Percentiles rank a stretch among this genome's conserved stretches.
phyloP scores from a whole-genome alignment of 2,797 vertebrate species.

The Eremophila alpestris region DNA sequence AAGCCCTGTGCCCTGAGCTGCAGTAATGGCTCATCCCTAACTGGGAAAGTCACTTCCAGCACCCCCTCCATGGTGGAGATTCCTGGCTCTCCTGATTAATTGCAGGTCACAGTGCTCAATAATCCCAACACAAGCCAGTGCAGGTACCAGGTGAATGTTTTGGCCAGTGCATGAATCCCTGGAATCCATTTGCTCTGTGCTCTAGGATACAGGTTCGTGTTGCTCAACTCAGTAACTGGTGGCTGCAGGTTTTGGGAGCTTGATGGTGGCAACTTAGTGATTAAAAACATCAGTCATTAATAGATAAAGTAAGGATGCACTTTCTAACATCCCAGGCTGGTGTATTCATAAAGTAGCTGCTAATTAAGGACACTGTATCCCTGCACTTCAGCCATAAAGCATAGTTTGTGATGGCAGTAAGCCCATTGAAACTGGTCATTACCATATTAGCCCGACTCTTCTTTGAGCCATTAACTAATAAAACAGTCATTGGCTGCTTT shows the following conservation, averaged over 20 bases:
- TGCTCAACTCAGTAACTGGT: background rate
- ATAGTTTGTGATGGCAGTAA: constrained; percentile 46
- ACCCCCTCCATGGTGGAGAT: background rate
- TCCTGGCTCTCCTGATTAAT: background rate
- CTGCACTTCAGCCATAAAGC: constrained; percentile 46
- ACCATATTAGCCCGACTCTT: constrained; percentile 59
- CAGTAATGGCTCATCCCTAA: background rate
- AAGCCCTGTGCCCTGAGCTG: background rate
- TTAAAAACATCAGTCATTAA: background rate
- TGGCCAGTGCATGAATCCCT: background rate
- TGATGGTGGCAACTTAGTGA: background rate
- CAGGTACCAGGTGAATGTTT: background rate
- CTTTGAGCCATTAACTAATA: constrained; percentile 68
- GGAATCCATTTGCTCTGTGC: background rate
- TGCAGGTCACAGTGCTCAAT: background rate
- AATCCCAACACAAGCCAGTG: background rate
- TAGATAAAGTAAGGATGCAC: background rate
- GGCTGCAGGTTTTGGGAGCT: constrained; percentile 7
- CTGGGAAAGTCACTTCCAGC: background rate
- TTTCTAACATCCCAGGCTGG: background rate
- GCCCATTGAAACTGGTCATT: constrained; percentile 60
- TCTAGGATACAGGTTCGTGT: background rate
- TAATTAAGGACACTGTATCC: constrained; percentile 63
- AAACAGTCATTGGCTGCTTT: constrained; percentile 66
- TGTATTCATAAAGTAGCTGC: constrained; percentile 46